These are phyloP conservation scores for Lucinisca nassula DNA, from an alignment of 2,888 invertebrate species.

Conservation along the genomic window DNA sequence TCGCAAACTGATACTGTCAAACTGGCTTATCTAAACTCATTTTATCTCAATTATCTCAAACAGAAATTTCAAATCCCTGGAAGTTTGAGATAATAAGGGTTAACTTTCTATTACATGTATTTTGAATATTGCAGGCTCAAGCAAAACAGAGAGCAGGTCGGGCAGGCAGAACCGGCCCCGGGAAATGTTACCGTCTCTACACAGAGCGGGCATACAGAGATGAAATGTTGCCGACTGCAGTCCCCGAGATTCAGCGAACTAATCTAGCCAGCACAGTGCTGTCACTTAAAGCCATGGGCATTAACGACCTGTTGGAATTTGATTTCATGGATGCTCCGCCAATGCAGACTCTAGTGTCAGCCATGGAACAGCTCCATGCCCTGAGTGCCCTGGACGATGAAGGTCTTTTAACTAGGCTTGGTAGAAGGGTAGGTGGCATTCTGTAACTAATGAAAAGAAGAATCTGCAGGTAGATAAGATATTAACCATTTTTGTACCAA, in stretches of 20 bases:
- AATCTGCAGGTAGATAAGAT: no score
- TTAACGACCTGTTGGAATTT: conserved; percentile 98
- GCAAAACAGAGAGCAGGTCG: conserved; percentile 99
- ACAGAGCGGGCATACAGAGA: conserved; percentile 99
- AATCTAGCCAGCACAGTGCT: conserved; percentile 98
- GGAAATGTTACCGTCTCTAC: conserved; percentile 98
- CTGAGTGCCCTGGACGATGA: conserved; percentile 97
- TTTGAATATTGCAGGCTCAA: conserved; percentile 94
- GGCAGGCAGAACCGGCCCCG: conserved; percentile 99
- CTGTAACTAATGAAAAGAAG: no score
- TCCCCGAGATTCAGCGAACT: conserved; percentile 99
- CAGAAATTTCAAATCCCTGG: no score
- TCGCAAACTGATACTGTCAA: no score
- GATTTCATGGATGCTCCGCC: conserved; percentile 99
- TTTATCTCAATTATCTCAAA: no score
- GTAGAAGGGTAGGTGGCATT: conserved; percentile 89
- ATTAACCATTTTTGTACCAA: no score
- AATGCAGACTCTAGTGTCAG: conserved; percentile 98
- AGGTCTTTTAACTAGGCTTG: conserved; percentile 90
- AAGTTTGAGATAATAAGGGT: no score
- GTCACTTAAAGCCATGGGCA: conserved; percentile 99
- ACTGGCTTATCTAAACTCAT: no score
- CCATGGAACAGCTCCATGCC: conserved; percentile 98
- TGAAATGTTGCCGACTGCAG: conserved; percentile 95
- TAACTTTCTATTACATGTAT: no score